Evolutionary conservation across 2,888 invertebrate species (phyloP), one percentile per base, ranked within the genome.

Genomic region (Hermaeophaga mercurialis): DNA sequence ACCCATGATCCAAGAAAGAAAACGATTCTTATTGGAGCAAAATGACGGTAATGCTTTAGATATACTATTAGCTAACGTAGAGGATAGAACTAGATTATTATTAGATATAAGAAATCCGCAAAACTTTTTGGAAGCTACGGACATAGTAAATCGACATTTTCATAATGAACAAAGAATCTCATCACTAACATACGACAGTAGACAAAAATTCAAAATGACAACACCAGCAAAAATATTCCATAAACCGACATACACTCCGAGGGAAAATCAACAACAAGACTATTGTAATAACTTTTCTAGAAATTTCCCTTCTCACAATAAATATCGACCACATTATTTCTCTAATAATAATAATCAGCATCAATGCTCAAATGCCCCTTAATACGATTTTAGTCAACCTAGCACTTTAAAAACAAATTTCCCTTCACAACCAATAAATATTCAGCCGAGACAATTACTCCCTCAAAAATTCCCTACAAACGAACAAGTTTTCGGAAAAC

Each of bases 351-450:
- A n/a, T n/a, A n/a, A n/a, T n/a, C n/a, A n/a, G n/a, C n/a, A n/a
- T n/a, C n/a, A n/a, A n/a, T n/a, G n/a, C n/a, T n/a, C n/a, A n/a
- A n/a, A n/a, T n/a, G n/a, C n/a, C n/a, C n/a, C n/a, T n/a, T n/a
- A n/a, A n/a, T n/a, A n/a, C n/a, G n/a, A n/a, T n/a, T n/a, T n/a
- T n/a, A n/a, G n/a, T n/a, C n/a, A 5, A 22, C 22, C 22, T 22
- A 22, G 22, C 7, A 22, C 22, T 5, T 22, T 5, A 50, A 22
- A 11, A 24, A 14, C 9, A 24, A 31, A 7, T n/a, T 46, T 26
- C 9, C 46, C 46, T 2, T 14, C 14, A 3, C 46, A 46, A 31
- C 31, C 46, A 14, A 46, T 46, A 5, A 46, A 46, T 17, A 12
- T 46, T 14, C 46, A 46, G 14, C 46, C 46, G 1, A 46, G 14